phyloP scores from a whole-genome alignment of 2,113 vertebrate genomes.

The Cervus canadensis region DNA sequence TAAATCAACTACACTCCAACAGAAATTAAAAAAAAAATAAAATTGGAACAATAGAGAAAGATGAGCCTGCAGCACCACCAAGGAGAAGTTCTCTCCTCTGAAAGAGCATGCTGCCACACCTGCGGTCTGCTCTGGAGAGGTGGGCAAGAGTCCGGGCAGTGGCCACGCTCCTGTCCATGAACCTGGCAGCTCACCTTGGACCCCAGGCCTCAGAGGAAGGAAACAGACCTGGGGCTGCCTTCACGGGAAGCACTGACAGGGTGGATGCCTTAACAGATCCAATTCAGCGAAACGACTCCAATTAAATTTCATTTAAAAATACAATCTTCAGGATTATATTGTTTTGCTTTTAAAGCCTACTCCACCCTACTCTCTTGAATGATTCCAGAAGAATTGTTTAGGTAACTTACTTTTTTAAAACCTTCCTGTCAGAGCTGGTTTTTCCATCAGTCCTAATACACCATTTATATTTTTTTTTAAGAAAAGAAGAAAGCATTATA shows the following conservation, averaged over 20 bases:
- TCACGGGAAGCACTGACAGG: neutral
- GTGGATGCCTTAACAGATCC: neutral
- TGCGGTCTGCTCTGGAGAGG: neutral
- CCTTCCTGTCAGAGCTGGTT: conserved; percentile 65
- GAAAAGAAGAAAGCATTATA: conserved; percentile 62
- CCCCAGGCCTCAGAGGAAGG: neutral
- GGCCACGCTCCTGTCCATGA: neutral
- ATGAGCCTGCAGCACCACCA: neutral
- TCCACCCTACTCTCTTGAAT: conserved; percentile 22
- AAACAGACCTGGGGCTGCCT: neutral
- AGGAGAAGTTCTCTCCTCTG: neutral
- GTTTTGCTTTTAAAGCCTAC: neutral
- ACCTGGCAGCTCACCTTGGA: neutral
- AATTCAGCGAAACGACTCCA: neutral
- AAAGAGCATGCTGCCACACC: neutral
- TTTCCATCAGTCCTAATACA: conserved; percentile 72
- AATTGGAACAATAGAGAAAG: neutral
- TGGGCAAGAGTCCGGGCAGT: neutral
- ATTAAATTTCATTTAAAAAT: neutral
- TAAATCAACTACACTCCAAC: neutral
- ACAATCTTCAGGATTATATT: neutral
- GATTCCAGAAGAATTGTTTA: conserved; percentile 33
- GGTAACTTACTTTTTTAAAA: neutral
- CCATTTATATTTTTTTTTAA: conserved; percentile 62
- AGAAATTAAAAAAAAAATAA: neutral